Conservation (phyloP, 1,140 invertebrate species). For the Hyles vespertilio region DNA sequence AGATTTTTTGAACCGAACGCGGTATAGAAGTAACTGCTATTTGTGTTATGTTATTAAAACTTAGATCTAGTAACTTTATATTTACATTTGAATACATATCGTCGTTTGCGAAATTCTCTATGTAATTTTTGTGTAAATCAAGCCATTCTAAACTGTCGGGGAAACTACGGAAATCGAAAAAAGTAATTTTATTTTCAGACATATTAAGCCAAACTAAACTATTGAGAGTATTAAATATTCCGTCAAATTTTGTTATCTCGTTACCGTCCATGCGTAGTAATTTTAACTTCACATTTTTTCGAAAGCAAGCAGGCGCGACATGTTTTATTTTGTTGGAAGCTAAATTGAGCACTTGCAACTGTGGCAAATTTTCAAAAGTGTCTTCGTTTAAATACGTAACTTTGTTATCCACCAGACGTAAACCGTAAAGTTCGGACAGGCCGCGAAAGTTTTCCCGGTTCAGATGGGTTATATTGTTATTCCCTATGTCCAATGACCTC, state of each 20-base stretch:
- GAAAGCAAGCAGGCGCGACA: constrained; percentile 80
- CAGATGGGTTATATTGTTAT: constrained; percentile 82
- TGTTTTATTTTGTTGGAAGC: constrained; percentile 81
- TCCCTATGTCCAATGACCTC: constrained; percentile 86
- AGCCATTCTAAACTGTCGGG: constrained; percentile 83
- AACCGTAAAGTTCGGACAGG: constrained; percentile 78
- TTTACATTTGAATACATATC: constrained; percentile 70
- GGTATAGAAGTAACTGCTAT: constrained; percentile 83
- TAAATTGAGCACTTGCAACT: constrained; percentile 82
- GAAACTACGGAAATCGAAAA: constrained; percentile 82
- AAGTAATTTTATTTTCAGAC: constrained; percentile 81
- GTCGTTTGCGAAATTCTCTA: constrained; percentile 69
- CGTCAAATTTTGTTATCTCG: constrained; percentile 79
- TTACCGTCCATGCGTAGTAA: constrained; percentile 82
- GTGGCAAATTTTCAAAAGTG: constrained; percentile 80
- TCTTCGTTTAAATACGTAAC: constrained; percentile 80
- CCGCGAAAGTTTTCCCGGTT: constrained; percentile 79
- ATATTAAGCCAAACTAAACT: constrained; percentile 84
- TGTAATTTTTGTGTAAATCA: constrained; percentile 82
- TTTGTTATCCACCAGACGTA: constrained; percentile 82
- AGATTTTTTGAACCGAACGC: constrained; percentile 83
- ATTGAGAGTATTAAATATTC: constrained; percentile 80
- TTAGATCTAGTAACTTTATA: constrained; percentile 86
- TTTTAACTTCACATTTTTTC: constrained; percentile 79
- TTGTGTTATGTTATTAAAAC: constrained; percentile 83